Evolutionary conservation across 2,113 vertebrate genomes (phyloP).

Genomic region (Poeciliopsis occidentalis): DNA sequence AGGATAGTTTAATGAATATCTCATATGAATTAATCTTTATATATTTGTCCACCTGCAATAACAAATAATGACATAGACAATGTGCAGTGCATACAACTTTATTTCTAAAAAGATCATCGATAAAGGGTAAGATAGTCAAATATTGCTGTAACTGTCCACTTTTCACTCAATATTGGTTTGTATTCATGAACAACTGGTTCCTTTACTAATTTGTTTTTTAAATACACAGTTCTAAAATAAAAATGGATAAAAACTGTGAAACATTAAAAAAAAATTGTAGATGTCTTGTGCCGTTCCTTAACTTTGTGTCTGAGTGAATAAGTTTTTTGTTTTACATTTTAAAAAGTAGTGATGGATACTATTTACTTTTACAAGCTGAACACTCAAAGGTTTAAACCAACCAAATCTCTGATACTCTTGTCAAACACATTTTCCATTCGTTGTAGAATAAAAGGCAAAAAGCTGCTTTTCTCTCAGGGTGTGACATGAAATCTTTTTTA

Average conservation of each 20-base stretch:
- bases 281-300: no score
- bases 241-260: no score
- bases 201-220: no score
- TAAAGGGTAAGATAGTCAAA: neutral
- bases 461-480: neutral
- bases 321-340: no score
- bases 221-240: no score
- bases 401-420: neutral
- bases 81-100: neutral
- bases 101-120: neutral
- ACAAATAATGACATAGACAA: neutral
- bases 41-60: neutral
- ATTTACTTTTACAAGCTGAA: no score
- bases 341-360: no score
- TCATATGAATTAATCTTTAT: neutral
- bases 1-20: neutral
- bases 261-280: no score
- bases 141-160: neutral
- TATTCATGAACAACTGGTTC: no score
- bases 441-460: neutral
- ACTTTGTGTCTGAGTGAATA: no score
- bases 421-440: neutral
- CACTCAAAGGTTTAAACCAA: no score
- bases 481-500: constrained; percentile 50
- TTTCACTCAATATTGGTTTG: no score